Evolutionary conservation across 2,797 vertebrate genomes (phyloP).

Genomic region (Lithobates pipiens): DNA sequence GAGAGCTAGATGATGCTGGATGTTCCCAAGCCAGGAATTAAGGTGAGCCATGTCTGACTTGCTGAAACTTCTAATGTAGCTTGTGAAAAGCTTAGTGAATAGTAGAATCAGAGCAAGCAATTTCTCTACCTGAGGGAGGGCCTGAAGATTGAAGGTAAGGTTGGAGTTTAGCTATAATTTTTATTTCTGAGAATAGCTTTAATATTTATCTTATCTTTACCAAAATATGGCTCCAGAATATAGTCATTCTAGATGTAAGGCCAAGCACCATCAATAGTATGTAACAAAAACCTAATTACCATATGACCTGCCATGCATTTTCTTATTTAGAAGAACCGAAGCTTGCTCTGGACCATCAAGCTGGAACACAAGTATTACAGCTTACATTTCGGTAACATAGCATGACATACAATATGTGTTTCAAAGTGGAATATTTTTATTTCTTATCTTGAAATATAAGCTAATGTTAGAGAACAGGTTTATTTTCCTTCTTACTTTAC

Average conservation of each 20-base stretch:
- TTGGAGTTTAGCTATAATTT: too few relatives aligned
- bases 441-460: not conserved
- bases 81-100: too few relatives aligned
- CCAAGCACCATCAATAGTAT: not conserved
- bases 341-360: not conserved
- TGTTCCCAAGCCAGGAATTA: too few relatives aligned
- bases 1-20: too few relatives aligned
- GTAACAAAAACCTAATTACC: not conserved
- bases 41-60: too few relatives aligned
- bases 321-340: too few relatives aligned
- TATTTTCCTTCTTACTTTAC: not conserved
- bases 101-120: too few relatives aligned
- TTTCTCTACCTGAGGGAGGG: too few relatives aligned
- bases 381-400: not conserved
- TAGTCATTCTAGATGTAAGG: not conserved
- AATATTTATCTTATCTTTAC: not conserved
- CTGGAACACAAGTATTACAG: not conserved
- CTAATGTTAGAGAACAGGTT: not conserved
- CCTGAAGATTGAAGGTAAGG: too few relatives aligned
- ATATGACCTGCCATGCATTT: not conserved
- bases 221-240: not conserved
- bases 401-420: not conserved
- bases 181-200: too few relatives aligned
- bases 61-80: too few relatives aligned
- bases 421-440: not conserved